Percentiles rank a stretch among this genome's conserved stretches.
Conservation (phyloP, 2,888 invertebrate species). For the Eristalinus aeneus region DNA sequence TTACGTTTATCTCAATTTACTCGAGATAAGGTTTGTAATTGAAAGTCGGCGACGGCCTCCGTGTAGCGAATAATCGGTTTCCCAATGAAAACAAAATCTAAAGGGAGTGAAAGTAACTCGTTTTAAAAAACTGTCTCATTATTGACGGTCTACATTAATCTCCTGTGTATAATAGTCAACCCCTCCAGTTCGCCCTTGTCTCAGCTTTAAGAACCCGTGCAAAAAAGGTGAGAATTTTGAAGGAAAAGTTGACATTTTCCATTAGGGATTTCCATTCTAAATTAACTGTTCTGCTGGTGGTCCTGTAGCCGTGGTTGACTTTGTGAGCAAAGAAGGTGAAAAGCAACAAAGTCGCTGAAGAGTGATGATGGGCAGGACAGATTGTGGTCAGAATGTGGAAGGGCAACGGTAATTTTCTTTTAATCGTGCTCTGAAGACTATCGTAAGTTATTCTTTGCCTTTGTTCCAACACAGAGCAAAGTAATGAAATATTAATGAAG, state of each 20-base stretch:
- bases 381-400: not conserved
- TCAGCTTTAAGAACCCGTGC: conserved; percentile 14
- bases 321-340: conserved; percentile 52
- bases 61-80: not conserved
- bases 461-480: conserved; percentile 50
- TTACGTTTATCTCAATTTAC: conserved; percentile 16
- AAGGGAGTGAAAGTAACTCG: not conserved
- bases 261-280: conserved; percentile 4
- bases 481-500: conserved; percentile 59
- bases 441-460: conserved; percentile 46
- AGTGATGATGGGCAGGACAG: conserved; percentile 36
- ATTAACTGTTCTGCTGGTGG: conserved; percentile 51
- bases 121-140: conserved; percentile 28
- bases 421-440: conserved; percentile 19
- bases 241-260: conserved; percentile 49
- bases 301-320: conserved; percentile 15
- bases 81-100: conserved; percentile 4
- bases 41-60: conserved; percentile 10
- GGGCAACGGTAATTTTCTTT: conserved; percentile 35
- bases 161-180: not conserved
- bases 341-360: conserved; percentile 29
- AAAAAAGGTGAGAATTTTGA: conserved; percentile 17
- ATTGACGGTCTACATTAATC: conserved; percentile 19
- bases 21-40: conserved; percentile 37
- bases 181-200: not conserved